These are phyloP conservation scores for Porites cylindrica DNA, from an alignment of 92 coral and sea anemone species.

Conservation along the genomic window DNA sequence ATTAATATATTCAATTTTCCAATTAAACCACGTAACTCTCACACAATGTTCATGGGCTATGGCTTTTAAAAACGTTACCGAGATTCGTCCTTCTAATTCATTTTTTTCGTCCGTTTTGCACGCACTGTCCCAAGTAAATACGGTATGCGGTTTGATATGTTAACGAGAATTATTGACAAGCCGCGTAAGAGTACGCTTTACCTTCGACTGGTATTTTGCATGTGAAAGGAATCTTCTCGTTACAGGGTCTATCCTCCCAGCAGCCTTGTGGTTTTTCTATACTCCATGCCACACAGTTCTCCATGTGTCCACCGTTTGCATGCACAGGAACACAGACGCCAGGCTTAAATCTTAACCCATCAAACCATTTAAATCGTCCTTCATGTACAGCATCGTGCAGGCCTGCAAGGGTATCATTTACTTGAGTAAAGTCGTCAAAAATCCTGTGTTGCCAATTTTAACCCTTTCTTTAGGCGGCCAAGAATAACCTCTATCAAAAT, in stretches of 20 bases:
- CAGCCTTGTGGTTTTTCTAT: slow-evolving; percentile 81
- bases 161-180: no score
- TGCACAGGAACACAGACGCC: slow-evolving; percentile 83
- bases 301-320: slow-evolving; percentile 69
- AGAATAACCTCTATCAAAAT: no score
- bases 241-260: slow-evolving; percentile 87
- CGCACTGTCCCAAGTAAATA: no score
- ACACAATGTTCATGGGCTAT: no score
- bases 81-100: no score
- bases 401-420: slow-evolving; percentile 41
- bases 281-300: slow-evolving; percentile 93
- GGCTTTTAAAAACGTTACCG: no score
- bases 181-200: neutral
- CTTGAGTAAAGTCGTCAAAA: no score
- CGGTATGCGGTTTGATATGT: no score
- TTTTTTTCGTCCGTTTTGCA: no score
- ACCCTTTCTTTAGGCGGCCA: no score
- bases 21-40: no score
- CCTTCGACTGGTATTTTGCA: slow-evolving; percentile 94
- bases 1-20: no score
- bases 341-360: slow-evolving; percentile 70
- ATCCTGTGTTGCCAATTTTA: neutral
- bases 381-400: slow-evolving; percentile 77
- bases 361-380: slow-evolving; percentile 83
- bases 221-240: slow-evolving; percentile 74